Percentiles rank a stretch among this genome's conserved stretches.
These are phyloP conservation scores for Stenichneumon culpator DNA, from an alignment of 2,888 invertebrate species.

Conservation along the genomic window DNA sequence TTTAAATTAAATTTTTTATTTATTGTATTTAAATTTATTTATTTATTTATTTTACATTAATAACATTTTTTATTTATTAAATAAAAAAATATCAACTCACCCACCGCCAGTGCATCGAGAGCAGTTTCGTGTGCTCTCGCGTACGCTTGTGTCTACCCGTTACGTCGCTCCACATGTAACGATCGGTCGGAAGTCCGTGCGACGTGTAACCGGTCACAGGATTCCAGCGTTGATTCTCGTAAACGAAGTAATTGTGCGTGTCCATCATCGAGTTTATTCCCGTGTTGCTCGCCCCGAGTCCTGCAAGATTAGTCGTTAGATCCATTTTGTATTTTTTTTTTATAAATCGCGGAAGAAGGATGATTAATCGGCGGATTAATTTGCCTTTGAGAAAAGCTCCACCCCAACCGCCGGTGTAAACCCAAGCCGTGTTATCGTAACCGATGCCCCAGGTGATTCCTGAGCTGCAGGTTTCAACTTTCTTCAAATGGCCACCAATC, in stretches of 20 bases:
- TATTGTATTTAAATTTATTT: neutral
- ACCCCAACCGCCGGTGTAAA: conserved; percentile 96
- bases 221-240: conserved; percentile 98
- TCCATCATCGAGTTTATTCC: conserved; percentile 93
- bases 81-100: conserved; percentile 84
- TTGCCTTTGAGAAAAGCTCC: conserved; percentile 92
- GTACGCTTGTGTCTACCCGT: conserved; percentile 94
- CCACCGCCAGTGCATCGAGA: conserved; percentile 97
- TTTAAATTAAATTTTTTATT: neutral
- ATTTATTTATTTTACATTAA: neutral
- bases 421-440: conserved; percentile 95
- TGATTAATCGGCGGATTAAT: conserved; percentile 26
- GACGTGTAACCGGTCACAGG: conserved; percentile 95
- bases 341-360: neutral
- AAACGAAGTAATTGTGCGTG: conserved; percentile 94
- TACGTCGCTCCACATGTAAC: conserved; percentile 96
- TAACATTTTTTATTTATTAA: neutral
- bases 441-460: conserved; percentile 97
- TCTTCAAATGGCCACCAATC: conserved; percentile 94
- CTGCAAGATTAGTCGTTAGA: conserved; percentile 74
- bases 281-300: conserved; percentile 87
- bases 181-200: conserved; percentile 94
- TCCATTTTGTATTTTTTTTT: neutral
- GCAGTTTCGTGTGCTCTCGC: conserved; percentile 93
- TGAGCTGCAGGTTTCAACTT: conserved; percentile 91